A percentile compares a stretch with the other conserved stretches of the same genome.
These are phyloP conservation scores for Plotosus lineatus DNA, from an alignment of 2,113 vertebrate species.

Conservation along the genomic window DNA sequence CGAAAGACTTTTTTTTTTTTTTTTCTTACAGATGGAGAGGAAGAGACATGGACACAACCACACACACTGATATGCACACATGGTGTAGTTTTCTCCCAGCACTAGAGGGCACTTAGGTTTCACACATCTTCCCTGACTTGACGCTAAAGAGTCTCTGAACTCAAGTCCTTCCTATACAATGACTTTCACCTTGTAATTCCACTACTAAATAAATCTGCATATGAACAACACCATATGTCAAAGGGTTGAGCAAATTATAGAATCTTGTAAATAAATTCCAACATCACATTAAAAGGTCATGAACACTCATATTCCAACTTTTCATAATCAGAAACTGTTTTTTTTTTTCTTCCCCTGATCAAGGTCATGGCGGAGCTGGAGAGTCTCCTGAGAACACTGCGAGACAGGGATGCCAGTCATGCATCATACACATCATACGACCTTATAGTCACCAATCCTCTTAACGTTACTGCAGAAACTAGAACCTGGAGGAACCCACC, in stretches of 20 bases:
- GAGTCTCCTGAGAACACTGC: not conserved
- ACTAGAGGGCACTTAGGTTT: conserved; percentile 76
- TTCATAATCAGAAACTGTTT: not conserved
- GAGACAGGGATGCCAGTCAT: not conserved
- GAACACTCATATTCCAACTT: not conserved
- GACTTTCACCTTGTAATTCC: conserved; percentile 31
- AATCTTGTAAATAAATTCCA: conserved; percentile 29
- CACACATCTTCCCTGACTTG: conserved; percentile 27
- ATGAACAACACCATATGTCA: conserved; percentile 25
- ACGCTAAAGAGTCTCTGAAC: not conserved
- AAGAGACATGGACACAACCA: not conserved
- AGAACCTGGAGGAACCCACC: not conserved
- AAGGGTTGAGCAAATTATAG: conserved; percentile 27
- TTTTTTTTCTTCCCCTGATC: not conserved
- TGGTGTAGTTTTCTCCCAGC: conserved; percentile 43
- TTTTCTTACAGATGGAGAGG: not conserved
- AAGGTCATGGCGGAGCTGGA: not conserved
- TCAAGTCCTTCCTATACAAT: conserved; percentile 21
- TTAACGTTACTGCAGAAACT: not conserved
- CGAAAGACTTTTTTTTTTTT: conserved; percentile 20
- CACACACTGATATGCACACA: not conserved
- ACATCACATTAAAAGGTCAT: conserved; percentile 5
- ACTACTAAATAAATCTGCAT: conserved; percentile 26
- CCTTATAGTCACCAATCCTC: not conserved
- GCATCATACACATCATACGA: not conserved